Evolutionary conservation across 2,113 vertebrate genomes (phyloP), one percentile per base, ranked within the genome.

Genomic region (Antechinus flavipes): DNA sequence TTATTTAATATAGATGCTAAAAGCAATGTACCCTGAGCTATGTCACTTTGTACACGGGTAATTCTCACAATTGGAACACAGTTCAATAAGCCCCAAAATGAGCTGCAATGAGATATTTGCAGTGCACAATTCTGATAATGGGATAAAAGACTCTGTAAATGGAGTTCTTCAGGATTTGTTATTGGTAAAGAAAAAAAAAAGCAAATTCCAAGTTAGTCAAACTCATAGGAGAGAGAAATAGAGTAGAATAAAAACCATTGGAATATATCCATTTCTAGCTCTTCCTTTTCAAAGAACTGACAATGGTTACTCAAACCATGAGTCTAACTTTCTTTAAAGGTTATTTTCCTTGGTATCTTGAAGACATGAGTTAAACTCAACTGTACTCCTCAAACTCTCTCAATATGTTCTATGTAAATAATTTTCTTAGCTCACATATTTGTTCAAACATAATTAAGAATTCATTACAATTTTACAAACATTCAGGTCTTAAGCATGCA

Each of bases 41-140:
- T 1, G 30, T 54, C 91, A 0, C 50, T 53, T 89, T 92, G 90
- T 47, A 61, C 25, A 25, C 76, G 90, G 93, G 76, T 91, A 93
- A 68, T 92, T 94, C 92, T 89, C 58, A 19, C 58, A 92, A 92
- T 58, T 49, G 22, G 89, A 68, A 93, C 55, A 61, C 76, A 96
- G 96, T 94, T 95, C 96, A 90, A 54, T 95, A 94, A 96, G 93
- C 93, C 61, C 42, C 61, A 53, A 90, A 96, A 96, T 95, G 96
- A 97, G 95, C 93, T 42, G 49, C 84, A 49, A 0, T 27, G 94
- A 96, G 95, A 96, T 54, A 46, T 56, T 96, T 76, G 89, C 91
- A 91, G 91, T 49, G 89, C 89, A 90, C 53, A 58, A 47, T 76
- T 92, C 95, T 49, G 90, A 76, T 91, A 68, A 90, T 54, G 91